A percentile compares a stretch with the other conserved stretches of the same genome.
These are phyloP conservation scores for Scaptomyza flava DNA, from an alignment of 2,888 invertebrate species.

Conservation along the genomic window DNA sequence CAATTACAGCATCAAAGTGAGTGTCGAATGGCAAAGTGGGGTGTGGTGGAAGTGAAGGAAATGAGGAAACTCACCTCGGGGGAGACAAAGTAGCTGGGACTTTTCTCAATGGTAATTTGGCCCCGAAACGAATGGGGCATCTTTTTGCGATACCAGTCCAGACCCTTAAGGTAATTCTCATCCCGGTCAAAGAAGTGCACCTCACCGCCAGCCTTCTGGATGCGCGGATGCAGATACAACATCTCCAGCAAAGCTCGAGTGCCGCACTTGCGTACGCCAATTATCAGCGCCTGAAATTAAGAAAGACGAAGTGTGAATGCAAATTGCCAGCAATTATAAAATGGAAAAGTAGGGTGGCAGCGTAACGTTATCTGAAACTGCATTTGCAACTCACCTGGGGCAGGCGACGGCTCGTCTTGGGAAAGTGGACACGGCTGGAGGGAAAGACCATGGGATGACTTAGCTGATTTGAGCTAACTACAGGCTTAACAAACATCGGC, in stretches of 20 bases:
- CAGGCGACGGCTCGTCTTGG: conserved; percentile 87
- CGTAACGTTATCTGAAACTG: conserved; percentile 8
- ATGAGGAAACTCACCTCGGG: conserved; percentile 89
- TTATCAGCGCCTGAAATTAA: conserved; percentile 90
- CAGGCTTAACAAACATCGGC: conserved; percentile 78
- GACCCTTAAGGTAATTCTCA: conserved; percentile 95
- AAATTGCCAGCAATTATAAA: conserved; percentile 70
- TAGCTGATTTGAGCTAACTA: conserved; percentile 79
- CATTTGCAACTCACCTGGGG: conserved; percentile 85
- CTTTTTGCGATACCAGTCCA: conserved; percentile 97
- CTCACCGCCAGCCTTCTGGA: conserved; percentile 96
- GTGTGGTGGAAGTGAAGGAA: too few species aligned
- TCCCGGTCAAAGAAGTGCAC: conserved; percentile 98
- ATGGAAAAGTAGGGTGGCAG: not conserved
- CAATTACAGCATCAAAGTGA: conserved; percentile 74
- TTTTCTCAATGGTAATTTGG: conserved; percentile 98
- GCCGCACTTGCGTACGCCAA: conserved; percentile 98
- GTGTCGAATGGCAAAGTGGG: conserved; percentile 3
- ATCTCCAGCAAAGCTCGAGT: conserved; percentile 98
- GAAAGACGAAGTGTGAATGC: conserved; percentile 36
- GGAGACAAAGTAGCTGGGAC: conserved; percentile 98
- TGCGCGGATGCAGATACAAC: conserved; percentile 96
- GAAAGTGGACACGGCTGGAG: conserved; percentile 86
- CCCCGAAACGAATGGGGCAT: conserved; percentile 97
- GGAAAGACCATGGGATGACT: conserved; percentile 85